Conservation (phyloP, 2,113 vertebrate species). For the Dicrurus megarhynchus region DNA sequence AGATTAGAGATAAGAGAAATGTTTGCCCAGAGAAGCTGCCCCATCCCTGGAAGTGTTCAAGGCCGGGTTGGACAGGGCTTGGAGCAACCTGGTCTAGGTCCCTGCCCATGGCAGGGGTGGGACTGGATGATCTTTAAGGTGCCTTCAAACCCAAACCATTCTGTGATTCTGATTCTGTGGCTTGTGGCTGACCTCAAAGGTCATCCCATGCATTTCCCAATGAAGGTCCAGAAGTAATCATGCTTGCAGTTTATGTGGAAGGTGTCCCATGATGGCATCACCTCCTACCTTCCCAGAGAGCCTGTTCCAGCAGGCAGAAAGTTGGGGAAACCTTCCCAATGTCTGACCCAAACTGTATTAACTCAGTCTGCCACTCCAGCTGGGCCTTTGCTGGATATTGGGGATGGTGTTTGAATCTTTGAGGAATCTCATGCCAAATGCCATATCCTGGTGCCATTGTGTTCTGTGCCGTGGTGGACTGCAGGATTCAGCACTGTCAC, state of each 20-base stretch:
- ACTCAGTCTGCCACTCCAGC: not conserved
- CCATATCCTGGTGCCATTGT: not conserved
- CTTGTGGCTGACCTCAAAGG: not conserved
- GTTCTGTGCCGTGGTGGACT: fast-evolving
- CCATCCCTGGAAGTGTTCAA: not conserved
- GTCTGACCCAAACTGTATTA: not conserved
- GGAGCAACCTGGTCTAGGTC: not conserved
- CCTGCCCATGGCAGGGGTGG: not conserved
- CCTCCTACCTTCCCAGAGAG: not conserved
- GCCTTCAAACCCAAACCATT: not conserved
- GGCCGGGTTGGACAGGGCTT: not conserved
- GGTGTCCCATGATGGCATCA: fast-evolving
- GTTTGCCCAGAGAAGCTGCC: not conserved
- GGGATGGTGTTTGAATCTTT: not conserved
- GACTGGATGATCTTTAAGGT: not conserved
- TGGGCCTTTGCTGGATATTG: not conserved
- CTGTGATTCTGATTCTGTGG: not conserved
- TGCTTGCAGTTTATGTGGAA: not conserved
- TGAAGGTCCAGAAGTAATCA: not conserved
- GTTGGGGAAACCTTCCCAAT: not conserved
- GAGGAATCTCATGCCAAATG: not conserved
- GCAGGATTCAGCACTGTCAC: not conserved
- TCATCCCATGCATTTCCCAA: not conserved
- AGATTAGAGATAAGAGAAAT: not conserved
- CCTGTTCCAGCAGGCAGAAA: not conserved